Percentiles rank a stretch among this genome's conserved stretches.
These are phyloP conservation scores for Smittia sp. DNA, from an alignment of 2,888 invertebrate genomes.

Conservation along the genomic window DNA sequence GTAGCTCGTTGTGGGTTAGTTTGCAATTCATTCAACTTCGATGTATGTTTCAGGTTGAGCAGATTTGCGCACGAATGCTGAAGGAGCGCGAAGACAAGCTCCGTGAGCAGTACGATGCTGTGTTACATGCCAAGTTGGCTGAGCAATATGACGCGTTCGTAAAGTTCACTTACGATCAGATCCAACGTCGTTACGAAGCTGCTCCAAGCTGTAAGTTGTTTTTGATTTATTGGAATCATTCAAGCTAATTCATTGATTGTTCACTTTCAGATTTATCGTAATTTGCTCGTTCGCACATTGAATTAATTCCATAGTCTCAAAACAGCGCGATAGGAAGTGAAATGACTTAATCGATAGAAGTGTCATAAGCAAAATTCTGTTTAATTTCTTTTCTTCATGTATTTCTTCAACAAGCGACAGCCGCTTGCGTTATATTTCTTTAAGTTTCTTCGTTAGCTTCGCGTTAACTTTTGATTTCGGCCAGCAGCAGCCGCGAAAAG, in stretches of 20 bases:
- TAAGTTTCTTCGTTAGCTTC: too few relatives aligned
- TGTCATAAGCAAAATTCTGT: constrained; percentile 15
- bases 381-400: too few relatives aligned
- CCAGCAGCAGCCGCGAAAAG: neutral
- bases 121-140: constrained; percentile 87
- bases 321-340: neutral
- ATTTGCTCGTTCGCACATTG: constrained; percentile 44
- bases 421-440: too few relatives aligned
- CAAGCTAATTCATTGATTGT: neutral
- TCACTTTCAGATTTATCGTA: constrained; percentile 51
- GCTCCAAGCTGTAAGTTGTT: constrained; percentile 53
- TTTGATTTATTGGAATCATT: neutral
- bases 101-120: constrained; percentile 91
- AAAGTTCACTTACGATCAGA: constrained; percentile 97
- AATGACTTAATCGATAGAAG: constrained; percentile 12
- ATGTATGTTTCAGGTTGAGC: constrained; percentile 68
- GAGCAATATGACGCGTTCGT: constrained; percentile 99
- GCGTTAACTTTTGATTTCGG: neutral
- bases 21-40: constrained; percentile 34
- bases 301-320: too few relatives aligned
- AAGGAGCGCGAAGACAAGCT: constrained; percentile 93
- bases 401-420: too few relatives aligned
- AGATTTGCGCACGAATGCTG: constrained; percentile 96
- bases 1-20: constrained; percentile 18
- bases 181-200: constrained; percentile 69